These are phyloP conservation scores for Macrosiphum euphorbiae DNA, from an alignment of 2,888 invertebrate genomes.

Conservation along the genomic window DNA sequence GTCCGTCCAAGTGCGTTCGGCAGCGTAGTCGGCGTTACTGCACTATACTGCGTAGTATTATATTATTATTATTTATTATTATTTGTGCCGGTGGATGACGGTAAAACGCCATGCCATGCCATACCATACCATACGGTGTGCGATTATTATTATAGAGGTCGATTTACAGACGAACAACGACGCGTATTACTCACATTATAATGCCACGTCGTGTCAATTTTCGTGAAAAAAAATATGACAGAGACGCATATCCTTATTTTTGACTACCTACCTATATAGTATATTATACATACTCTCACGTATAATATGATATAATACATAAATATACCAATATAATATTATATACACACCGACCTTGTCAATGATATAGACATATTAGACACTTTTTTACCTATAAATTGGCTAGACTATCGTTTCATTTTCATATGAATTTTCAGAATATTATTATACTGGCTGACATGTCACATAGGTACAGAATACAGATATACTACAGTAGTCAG, in stretches of 20 bases:
- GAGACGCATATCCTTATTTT: not conserved
- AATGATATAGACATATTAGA: not conserved
- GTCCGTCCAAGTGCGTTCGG: not conserved
- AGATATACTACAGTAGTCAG: not conserved
- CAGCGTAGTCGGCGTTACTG: not conserved
- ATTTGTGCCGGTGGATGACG: not conserved
- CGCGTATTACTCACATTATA: not conserved
- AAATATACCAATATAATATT: not conserved
- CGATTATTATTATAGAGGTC: slow-evolving; percentile 5
- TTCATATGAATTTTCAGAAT: not conserved
- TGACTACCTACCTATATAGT: not conserved
- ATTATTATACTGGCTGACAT: not conserved
- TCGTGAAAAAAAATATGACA: not conserved
- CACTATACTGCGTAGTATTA: not conserved
- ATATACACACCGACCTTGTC: not conserved
- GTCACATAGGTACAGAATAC: too few relatives aligned
- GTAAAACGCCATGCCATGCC: slow-evolving; percentile 9
- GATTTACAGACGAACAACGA: not conserved
- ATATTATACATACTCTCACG: not conserved
- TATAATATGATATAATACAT: not conserved
- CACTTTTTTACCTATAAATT: not conserved
- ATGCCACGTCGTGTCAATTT: not conserved
- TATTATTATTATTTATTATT: slow-evolving; percentile 18
- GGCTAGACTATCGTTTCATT: not conserved
- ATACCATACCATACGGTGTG: not conserved